Evolutionary conservation across 1,140 invertebrate species (phyloP), one percentile per base, ranked within the genome.

Genomic region (Caenorhabditis tropicalis): DNA sequence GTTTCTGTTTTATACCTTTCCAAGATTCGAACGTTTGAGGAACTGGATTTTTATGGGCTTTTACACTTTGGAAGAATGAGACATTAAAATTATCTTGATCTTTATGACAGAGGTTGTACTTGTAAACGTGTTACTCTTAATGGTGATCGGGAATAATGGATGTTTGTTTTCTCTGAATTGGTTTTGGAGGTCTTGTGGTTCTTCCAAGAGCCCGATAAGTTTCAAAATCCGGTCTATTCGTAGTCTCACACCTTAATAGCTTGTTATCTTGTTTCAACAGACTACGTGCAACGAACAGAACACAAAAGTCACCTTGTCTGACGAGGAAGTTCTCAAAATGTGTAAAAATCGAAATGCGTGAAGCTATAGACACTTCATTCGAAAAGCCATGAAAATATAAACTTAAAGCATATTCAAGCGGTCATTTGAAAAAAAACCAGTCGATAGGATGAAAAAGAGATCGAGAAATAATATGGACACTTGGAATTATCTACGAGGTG

Each of bases 41-140:
- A 65, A 65, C 58, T 65, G 58, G 58, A 65, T 65, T 65, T 65
- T 65, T 33, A 65, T 74, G 21, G 65, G 65, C 33, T 74, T 43
- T 74, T 74, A 43, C 36, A 74, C 65, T 12, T 74, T 33, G 58
- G 43, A 74, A 43, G 65, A 46, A 74, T 1, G 43, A 15, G 65
- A 36, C 36, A 74, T 74, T 74, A 12, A 24, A 43, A 43, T 21
- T 21, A 65, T 33, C 58, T 65, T 65, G 65, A 74, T 74, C 65
- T 74, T 43, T 43, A 39, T 43, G 43, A 36, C 36, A 39, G n/a
- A 39, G 36, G 36, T 65, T 74, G 21, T 43, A 74, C 65, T 74
- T 39, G 65, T 74, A 43, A 65, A 74, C 3, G 0, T 24, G 21
- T 27, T 27, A 56, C 15, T 56, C 10, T 56, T 27, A 56, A 27